Conservation (phyloP, 2,888 invertebrate genomes). For the Zygogramma bicolorata region DNA sequence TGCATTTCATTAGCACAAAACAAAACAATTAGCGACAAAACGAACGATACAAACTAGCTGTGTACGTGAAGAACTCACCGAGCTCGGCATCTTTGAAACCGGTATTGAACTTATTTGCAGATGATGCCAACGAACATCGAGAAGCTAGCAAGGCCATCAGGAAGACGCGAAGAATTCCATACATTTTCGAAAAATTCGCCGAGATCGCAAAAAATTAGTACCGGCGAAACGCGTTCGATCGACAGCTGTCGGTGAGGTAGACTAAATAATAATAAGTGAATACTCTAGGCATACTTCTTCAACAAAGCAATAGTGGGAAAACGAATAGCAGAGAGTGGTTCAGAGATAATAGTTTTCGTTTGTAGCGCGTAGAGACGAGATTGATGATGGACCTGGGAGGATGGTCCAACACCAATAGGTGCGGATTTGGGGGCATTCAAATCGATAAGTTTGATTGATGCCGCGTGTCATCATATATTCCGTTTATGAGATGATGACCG, state of each 20-base stretch:
- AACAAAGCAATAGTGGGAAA: conserved; percentile 41
- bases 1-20: neutral
- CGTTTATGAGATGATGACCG: no score
- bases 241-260: conserved; percentile 29
- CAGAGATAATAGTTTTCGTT: conserved; percentile 46
- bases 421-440: neutral
- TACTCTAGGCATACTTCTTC: conserved; percentile 21
- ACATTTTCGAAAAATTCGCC: conserved; percentile 4
- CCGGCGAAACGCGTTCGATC: conserved; percentile 20
- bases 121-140: neutral
- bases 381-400: neutral
- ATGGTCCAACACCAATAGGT: neutral
- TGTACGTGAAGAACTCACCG: neutral
- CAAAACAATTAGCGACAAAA: neutral
- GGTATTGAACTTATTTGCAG: neutral
- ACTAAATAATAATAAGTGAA: conserved; percentile 35
- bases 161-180: neutral
- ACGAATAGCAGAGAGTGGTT: conserved; percentile 39
- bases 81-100: neutral
- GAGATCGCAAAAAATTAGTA: conserved; percentile 1
- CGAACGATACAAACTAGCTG: neutral
- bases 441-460: neutral
- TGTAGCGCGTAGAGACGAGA: conserved; percentile 5
- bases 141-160: neutral
- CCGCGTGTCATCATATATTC: no score